Conservation (phyloP, 1,140 invertebrate genomes). For the Pantala flavescens region DNA sequence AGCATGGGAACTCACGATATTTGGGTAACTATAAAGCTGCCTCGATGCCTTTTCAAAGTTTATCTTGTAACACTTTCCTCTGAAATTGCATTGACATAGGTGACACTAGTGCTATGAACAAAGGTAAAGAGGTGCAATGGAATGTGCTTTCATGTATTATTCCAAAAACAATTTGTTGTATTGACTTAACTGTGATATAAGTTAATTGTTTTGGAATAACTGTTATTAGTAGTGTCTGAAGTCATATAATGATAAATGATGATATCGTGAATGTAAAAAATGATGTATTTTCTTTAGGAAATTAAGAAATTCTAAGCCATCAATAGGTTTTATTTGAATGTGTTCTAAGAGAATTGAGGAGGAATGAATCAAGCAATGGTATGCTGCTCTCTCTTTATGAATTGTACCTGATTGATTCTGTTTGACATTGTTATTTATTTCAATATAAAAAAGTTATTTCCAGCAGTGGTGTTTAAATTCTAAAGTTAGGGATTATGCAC, state of each 20-base stretch:
- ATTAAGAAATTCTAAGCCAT: background rate
- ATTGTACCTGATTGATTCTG: constrained; percentile 9
- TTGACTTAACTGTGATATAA: constrained; percentile 7
- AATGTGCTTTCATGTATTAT: constrained; percentile 3
- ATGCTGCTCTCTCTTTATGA: constrained; percentile 1
- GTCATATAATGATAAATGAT: background rate
- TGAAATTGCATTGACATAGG: background rate
- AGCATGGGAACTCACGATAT: background rate
- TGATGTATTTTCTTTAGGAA: background rate
- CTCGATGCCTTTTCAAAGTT: background rate
- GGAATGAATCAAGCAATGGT: constrained; percentile 2
- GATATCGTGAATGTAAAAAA: background rate
- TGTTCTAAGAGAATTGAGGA: background rate
- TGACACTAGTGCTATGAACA: background rate
- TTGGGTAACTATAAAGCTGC: background rate
- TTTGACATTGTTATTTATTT: constrained; percentile 11
- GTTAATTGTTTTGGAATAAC: constrained; percentile 10
- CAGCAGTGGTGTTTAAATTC: constrained; percentile 9
- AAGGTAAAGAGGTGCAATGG: constrained; percentile 4
- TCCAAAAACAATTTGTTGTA: constrained; percentile 7
- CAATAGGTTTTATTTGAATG: background rate
- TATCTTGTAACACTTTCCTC: background rate
- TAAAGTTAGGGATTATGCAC: background rate
- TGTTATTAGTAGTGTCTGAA: background rate
- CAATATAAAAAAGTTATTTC: background rate